Evolutionary conservation across 2,113 vertebrate genomes (phyloP).

Genomic region (Calyptommatus sinebrachiatus): DNA sequence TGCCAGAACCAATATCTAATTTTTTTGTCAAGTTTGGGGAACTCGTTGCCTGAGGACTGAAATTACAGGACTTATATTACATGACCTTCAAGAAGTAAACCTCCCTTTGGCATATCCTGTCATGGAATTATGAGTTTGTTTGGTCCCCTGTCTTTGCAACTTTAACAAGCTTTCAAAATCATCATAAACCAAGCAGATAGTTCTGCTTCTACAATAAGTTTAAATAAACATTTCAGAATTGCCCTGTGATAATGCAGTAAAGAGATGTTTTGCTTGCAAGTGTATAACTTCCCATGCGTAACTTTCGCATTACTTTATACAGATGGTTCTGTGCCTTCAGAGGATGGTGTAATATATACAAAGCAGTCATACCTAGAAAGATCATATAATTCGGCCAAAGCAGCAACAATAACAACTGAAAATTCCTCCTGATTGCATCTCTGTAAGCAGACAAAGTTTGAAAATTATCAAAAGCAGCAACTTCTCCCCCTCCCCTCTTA

Average conservation of each 20-base stretch:
- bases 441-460: conserved; percentile 33
- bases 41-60: neutral
- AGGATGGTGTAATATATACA: neutral
- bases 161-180: neutral
- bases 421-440: conserved; percentile 38
- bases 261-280: neutral
- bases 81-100: neutral
- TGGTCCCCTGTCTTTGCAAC: neutral
- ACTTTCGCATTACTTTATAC: neutral
- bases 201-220: neutral
- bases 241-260: neutral
- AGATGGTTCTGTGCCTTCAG: neutral
- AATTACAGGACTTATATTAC: neutral
- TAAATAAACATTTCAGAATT: neutral
- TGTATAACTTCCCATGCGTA: neutral
- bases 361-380: neutral
- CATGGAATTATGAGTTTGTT: neutral
- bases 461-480: conserved; percentile 46
- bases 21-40: no score
- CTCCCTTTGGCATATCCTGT: neutral
- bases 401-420: neutral
- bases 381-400: conserved; percentile 22
- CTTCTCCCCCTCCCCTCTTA: conserved; percentile 32
- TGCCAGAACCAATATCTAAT: no score
- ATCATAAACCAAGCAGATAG: neutral